Evolutionary conservation across 2,113 vertebrate species (phyloP), one percentile per base, ranked within the genome.

Genomic region (Rhinoderma darwinii): DNA sequence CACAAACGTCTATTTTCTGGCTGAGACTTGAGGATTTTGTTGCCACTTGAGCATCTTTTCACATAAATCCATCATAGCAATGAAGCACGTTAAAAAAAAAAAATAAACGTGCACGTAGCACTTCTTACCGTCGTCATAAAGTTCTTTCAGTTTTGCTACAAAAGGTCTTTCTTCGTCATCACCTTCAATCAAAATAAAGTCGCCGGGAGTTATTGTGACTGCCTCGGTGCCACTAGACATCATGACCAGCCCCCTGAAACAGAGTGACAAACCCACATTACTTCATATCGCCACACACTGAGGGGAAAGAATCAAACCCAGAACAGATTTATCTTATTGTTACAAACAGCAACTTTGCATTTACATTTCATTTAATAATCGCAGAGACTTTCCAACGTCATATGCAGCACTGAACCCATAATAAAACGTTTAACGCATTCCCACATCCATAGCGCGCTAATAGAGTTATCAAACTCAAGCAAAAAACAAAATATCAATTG

Each of bases 171-270:
- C 93, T 3, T 96, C 95, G 20, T 96, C 91, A 0, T 94, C 88
- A 0, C 96, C 94, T 90, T 97, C 95, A 22, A 99, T 95, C 84
- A 99, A 91, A 88, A 99, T 92, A 89, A 95, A 96, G 35, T 98
- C 95, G 0, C 96, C 96, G 2, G 92, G 86, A 0, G 84, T 89
- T 56, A 99, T 91, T 30, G 77, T 90, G 70, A 91, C 86, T 63
- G 39, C 68, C 4, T 79, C 88, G 78, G 80, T 90, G n/a, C 89
- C 94, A 87, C 94, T 92, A 20, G 89, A 90, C 63, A 90, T 90
- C 89, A 99, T 90, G 54, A 74, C 18, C 59, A 99, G 82, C 2
- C 94, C 96, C 56, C 98, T 99, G 89, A 66, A 91, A 91, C 89
- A 30, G 3, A 66, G 91, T 0, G 74, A 3, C 86, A 5, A 86